Percentiles rank a stretch among this genome's conserved stretches.
phyloP scores from a whole-genome alignment of 2,797 vertebrate species.

The Sebastolobus altivelis region DNA sequence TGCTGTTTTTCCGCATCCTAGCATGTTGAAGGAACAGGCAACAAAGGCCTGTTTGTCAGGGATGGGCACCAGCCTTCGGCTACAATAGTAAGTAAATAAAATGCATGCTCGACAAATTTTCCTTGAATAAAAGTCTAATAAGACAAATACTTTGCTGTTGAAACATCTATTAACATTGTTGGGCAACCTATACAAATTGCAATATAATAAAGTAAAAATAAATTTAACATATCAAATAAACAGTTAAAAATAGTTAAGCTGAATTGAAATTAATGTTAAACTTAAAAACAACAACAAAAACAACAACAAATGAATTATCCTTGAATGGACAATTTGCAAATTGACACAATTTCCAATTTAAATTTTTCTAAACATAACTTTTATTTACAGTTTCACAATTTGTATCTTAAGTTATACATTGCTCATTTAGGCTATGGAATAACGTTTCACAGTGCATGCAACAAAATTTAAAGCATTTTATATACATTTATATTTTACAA shows the following conservation, averaged over 20 bases:
- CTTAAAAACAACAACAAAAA: background rate
- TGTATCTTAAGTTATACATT: background rate
- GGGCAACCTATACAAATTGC: background rate
- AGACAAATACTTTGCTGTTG: background rate
- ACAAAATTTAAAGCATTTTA: background rate
- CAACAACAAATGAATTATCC: background rate
- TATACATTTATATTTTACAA: background rate
- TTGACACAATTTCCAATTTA: no score
- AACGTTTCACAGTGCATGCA: background rate
- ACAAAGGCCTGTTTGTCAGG: no score
- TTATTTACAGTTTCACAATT: conserved; percentile 1
- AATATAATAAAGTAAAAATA: background rate
- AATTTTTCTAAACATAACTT: background rate
- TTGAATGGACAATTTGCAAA: background rate
- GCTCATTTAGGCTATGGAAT: background rate
- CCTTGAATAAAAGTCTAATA: background rate
- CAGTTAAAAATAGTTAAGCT: background rate
- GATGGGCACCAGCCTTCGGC: no score
- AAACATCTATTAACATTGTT: background rate
- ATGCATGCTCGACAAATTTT: background rate
- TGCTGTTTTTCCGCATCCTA: no score
- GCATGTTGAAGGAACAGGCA: no score
- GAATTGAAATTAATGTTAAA: background rate
- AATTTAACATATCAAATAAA: background rate
- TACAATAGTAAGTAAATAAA: background rate